phyloP scores from a whole-genome alignment of 2,113 vertebrate genomes.

The Zapornia atra region DNA sequence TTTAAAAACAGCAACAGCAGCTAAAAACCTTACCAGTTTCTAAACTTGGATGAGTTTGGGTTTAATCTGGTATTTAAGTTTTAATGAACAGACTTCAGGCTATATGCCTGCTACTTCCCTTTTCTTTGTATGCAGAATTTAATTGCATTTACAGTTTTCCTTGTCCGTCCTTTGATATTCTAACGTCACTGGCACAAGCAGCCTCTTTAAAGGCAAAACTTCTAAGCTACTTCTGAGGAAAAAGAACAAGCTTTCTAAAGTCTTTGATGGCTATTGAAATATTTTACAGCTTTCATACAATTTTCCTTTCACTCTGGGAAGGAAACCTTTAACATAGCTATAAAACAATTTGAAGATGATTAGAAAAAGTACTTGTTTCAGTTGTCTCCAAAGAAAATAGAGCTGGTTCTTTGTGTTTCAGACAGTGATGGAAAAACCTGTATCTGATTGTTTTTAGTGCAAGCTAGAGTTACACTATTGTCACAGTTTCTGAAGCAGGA shows the following conservation, averaged over 20 bases:
- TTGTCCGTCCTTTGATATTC: slow-evolving; percentile 42
- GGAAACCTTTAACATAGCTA: slow-evolving; percentile 48
- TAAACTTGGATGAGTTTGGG: neutral
- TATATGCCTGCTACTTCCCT: slow-evolving; percentile 42
- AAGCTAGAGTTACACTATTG: neutral
- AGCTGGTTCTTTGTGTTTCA: slow-evolving; percentile 50
- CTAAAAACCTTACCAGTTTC: neutral
- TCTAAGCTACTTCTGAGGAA: slow-evolving; percentile 62
- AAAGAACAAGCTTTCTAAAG: slow-evolving; percentile 6
- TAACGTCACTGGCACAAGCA: neutral
- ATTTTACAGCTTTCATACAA: slow-evolving; percentile 46
- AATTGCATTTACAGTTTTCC: slow-evolving; percentile 45
- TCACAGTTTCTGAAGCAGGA: slow-evolving; percentile 47
- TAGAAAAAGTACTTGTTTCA: slow-evolving; percentile 58
- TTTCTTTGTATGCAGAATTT: slow-evolving; percentile 52
- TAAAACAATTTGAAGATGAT: slow-evolving; percentile 46
- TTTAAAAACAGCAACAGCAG: neutral
- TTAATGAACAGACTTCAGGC: neutral
- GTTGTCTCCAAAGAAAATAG: slow-evolving; percentile 69
- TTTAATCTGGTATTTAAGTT: slow-evolving; percentile 19
- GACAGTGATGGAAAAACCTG: slow-evolving; percentile 36
- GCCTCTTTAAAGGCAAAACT: slow-evolving; percentile 55
- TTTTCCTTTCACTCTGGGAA: slow-evolving; percentile 1
- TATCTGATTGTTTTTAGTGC: slow-evolving; percentile 42
- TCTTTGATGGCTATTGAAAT: slow-evolving; percentile 61